phyloP scores from a whole-genome alignment of 37 sponge, comb jelly and placozoan species.

The Cladorhizidae sp. region DNA sequence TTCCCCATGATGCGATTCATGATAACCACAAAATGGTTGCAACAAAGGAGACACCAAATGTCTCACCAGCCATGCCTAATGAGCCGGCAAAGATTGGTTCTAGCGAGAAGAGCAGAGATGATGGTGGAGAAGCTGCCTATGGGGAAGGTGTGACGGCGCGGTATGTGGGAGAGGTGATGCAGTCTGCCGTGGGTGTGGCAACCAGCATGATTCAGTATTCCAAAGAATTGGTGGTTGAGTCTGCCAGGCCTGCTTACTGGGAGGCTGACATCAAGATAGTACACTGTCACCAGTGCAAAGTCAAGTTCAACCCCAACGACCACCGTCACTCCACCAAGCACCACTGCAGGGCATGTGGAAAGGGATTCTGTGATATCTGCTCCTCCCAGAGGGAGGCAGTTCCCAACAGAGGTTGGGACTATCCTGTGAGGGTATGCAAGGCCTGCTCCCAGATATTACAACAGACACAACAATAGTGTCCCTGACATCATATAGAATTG shows the following conservation, averaged over 20 bases:
- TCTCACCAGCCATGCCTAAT: too few relatives aligned
- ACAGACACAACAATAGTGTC: too few relatives aligned
- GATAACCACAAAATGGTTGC: too few relatives aligned
- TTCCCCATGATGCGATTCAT: too few relatives aligned
- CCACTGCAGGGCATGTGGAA: constrained; percentile 92
- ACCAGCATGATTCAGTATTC: constrained; percentile 68
- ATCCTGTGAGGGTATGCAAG: constrained; percentile 92
- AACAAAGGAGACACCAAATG: too few relatives aligned
- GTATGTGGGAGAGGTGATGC: constrained; percentile 75
- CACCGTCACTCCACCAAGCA: constrained; percentile 44
- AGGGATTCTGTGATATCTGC: constrained; percentile 90
- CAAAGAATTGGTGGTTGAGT: constrained; percentile 67
- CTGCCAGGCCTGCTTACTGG: constrained; percentile 93
- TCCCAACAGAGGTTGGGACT: constrained; percentile 92
- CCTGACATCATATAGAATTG: too few relatives aligned
- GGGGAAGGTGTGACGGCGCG: constrained; percentile 63
- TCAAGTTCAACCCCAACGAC: constrained; percentile 34
- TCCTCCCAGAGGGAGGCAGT: constrained; percentile 55
- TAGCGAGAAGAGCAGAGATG: neutral
- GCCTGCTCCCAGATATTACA: constrained; percentile 27
- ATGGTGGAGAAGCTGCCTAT: neutral
- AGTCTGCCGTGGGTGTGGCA: constrained; percentile 56
- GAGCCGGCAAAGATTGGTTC: constrained; percentile 2
- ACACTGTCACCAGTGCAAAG: constrained; percentile 66
- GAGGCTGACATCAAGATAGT: constrained; percentile 73